Percentiles rank a stretch among this genome's conserved stretches.
These are phyloP conservation scores for Phoebastria nigripes DNA, from an alignment of 2,797 vertebrate genomes.

Conservation along the genomic window DNA sequence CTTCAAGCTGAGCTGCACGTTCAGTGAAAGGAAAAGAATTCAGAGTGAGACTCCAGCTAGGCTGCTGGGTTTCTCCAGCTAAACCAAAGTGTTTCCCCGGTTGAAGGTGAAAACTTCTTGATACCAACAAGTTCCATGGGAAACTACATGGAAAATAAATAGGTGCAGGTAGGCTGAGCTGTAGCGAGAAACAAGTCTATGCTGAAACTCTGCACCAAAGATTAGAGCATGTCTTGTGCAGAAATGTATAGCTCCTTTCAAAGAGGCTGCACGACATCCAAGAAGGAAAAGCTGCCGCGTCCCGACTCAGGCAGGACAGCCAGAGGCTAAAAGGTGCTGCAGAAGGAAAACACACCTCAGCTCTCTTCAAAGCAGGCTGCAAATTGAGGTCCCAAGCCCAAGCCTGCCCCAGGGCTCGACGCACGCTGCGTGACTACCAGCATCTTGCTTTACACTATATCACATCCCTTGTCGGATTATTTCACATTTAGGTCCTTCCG, in stretches of 20 bases:
- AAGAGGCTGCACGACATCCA: not conserved
- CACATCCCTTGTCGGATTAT: not conserved
- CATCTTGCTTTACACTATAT: not conserved
- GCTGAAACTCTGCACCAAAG: not conserved
- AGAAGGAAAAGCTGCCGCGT: not conserved
- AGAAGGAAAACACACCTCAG: not conserved
- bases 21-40: not conserved
- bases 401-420: rapidly evolving
- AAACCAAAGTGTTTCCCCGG: not conserved
- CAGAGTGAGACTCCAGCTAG: not conserved
- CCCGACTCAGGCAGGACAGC: not conserved
- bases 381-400: not conserved
- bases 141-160: not conserved
- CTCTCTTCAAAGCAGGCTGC: not conserved
- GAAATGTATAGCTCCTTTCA: not conserved
- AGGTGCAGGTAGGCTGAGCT: not conserved
- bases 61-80: not conserved
- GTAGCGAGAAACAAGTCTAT: rapidly evolving
- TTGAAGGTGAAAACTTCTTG: not conserved
- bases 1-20: not conserved
- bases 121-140: not conserved
- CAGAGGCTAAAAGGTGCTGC: not conserved
- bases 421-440: rapidly evolving
- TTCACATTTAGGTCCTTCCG: not conserved
- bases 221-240: not conserved